These are phyloP conservation scores for Glaucidium brasilianum DNA, from an alignment of 2,113 vertebrate genomes.

Conservation along the genomic window DNA sequence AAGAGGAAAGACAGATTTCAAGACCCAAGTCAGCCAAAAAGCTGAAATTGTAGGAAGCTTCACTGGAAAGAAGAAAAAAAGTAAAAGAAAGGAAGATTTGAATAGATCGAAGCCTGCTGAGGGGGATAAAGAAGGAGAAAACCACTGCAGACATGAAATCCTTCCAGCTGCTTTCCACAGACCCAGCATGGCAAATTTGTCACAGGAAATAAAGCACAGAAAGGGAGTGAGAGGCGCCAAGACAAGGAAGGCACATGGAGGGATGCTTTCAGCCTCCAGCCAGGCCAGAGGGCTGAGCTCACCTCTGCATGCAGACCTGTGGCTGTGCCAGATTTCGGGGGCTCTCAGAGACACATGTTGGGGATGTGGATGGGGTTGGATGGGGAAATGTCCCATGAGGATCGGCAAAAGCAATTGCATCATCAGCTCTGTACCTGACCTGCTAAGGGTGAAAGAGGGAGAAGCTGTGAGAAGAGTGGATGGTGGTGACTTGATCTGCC, in stretches of 20 bases:
- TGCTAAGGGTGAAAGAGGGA: background rate
- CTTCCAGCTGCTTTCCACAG: conserved; percentile 11
- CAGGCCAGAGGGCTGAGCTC: background rate
- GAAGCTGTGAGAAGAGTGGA: background rate
- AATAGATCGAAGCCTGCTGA: conserved; percentile 1
- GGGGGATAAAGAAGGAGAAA: background rate
- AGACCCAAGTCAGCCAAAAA: background rate
- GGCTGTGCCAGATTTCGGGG: accelerated
- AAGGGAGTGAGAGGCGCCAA: background rate
- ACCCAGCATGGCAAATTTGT: background rate
- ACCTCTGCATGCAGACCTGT: accelerated
- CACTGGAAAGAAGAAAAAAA: background rate
- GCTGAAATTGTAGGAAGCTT: background rate
- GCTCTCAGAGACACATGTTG: accelerated
- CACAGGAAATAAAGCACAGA: background rate
- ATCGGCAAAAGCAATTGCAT: background rate
- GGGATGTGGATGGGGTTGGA: background rate
- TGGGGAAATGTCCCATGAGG: background rate
- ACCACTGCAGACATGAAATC: background rate
- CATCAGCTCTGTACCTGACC: accelerated
- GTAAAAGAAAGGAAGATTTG: background rate
- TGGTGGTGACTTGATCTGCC: background rate
- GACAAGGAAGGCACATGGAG: background rate
- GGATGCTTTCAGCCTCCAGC: background rate
- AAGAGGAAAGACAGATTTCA: background rate